These are phyloP conservation scores for Lapara coniferarum DNA, from an alignment of 2,888 invertebrate species.

Conservation along the genomic window DNA sequence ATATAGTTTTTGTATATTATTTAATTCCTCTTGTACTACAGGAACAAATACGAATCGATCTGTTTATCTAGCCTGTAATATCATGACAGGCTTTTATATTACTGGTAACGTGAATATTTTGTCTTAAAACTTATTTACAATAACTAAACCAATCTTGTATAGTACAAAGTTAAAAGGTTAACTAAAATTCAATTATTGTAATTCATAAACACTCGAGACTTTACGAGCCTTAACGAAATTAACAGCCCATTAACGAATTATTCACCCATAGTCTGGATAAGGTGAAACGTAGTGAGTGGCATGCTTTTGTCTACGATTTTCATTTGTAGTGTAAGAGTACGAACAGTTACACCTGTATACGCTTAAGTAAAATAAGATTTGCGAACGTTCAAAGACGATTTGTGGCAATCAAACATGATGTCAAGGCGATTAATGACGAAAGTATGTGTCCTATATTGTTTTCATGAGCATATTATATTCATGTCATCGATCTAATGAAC, in stretches of 20 bases:
- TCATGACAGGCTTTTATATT: no score
- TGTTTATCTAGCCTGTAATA: no score
- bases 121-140: background rate
- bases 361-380: conserved; percentile 11
- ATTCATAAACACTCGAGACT: conserved; percentile 50
- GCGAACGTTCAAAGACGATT: background rate
- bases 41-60: no score
- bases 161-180: conserved; percentile 17
- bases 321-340: background rate
- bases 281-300: conserved; percentile 11
- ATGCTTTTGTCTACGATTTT: conserved; percentile 16
- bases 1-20: no score
- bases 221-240: conserved; percentile 51
- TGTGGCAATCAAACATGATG: background rate
- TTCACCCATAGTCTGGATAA: conserved; percentile 35
- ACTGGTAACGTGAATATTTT: no score
- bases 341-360: background rate
- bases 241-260: conserved; percentile 59
- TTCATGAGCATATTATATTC: no score
- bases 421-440: background rate
- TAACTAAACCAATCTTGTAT: background rate
- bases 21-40: no score
- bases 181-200: conserved; percentile 50
- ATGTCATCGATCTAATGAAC: no score
- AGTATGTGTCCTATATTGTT: background rate